Evolutionary conservation across 2,113 vertebrate species (phyloP).

Genomic region (Tringa solitaria): DNA sequence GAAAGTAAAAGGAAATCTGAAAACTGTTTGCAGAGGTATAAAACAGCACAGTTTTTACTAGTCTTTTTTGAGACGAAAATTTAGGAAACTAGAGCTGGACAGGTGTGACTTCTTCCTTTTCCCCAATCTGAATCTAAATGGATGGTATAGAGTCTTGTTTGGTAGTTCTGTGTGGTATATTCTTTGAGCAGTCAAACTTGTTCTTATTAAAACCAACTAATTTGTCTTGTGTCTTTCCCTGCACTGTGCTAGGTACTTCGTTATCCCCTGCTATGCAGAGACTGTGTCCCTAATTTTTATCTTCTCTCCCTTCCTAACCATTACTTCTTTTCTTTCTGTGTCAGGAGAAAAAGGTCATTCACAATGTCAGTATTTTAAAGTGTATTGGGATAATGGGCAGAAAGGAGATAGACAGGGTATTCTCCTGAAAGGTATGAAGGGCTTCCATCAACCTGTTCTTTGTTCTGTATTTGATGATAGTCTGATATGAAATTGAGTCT

Average conservation of each 20-base stretch:
- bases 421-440: constrained; percentile 63
- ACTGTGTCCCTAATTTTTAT: constrained; percentile 48
- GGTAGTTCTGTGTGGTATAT: background rate
- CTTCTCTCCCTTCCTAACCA: constrained; percentile 57
- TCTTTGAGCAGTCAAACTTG: background rate
- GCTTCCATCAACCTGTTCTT: constrained; percentile 53
- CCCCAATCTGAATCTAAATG: background rate
- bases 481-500: constrained; percentile 23
- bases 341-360: constrained; percentile 68
- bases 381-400: constrained; percentile 67
- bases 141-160: background rate
- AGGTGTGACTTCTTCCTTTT: background rate
- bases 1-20: background rate
- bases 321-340: constrained; percentile 64
- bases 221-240: constrained; percentile 31
- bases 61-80: background rate
- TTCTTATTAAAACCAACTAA: background rate
- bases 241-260: background rate
- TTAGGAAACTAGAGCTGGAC: background rate
- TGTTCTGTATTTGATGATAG: constrained; percentile 50
- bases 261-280: constrained; percentile 34
- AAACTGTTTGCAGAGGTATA: background rate
- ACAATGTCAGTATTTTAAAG: constrained; percentile 66
- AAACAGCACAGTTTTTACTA: background rate
- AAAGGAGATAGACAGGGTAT: constrained; percentile 68